Percentiles rank a stretch among this genome's conserved stretches.
Evolutionary conservation across 2,113 vertebrate genomes (phyloP).

Genomic region (Serinus canaria): DNA sequence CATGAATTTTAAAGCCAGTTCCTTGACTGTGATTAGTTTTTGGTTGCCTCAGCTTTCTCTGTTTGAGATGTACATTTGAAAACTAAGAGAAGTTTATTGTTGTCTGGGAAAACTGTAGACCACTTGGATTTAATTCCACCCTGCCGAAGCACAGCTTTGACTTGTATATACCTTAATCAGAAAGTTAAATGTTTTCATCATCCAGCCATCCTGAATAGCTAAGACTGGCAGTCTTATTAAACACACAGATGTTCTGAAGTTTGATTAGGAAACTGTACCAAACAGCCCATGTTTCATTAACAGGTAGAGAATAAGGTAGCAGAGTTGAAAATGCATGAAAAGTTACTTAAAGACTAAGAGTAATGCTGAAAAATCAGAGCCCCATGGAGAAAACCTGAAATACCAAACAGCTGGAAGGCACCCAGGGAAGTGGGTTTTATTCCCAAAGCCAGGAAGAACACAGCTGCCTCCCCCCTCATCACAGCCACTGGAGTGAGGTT

Average conservation of each 20-base stretch:
- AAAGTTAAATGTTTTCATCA: slow-evolving; percentile 70
- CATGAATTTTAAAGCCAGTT: background rate
- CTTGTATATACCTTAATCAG: background rate
- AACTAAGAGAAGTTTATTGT: slow-evolving; percentile 11
- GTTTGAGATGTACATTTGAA: background rate
- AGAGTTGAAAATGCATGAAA: background rate
- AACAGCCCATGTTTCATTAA: slow-evolving; percentile 16
- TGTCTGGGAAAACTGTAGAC: slow-evolving; percentile 36
- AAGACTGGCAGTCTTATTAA: slow-evolving; percentile 51
- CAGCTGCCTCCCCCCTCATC: background rate
- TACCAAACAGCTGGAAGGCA: background rate
- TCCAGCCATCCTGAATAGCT: slow-evolving; percentile 34
- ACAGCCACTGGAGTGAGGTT: background rate
- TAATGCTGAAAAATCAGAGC: background rate
- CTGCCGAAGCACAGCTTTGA: slow-evolving; percentile 55
- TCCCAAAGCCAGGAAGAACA: background rate
- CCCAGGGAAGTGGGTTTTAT: background rate
- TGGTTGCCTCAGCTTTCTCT: background rate
- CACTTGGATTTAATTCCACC: slow-evolving; percentile 29
- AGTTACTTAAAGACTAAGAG: slow-evolving; percentile 41
- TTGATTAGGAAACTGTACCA: slow-evolving; percentile 20
- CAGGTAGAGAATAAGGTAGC: slow-evolving; percentile 48
- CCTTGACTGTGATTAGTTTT: background rate
- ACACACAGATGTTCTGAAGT: slow-evolving; percentile 63
- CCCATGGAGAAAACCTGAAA: background rate